Percentiles rank a stretch among this genome's conserved stretches.
phyloP scores from a whole-genome alignment of 1,140 invertebrate species.

The Pseudobourletiella spinata region DNA sequence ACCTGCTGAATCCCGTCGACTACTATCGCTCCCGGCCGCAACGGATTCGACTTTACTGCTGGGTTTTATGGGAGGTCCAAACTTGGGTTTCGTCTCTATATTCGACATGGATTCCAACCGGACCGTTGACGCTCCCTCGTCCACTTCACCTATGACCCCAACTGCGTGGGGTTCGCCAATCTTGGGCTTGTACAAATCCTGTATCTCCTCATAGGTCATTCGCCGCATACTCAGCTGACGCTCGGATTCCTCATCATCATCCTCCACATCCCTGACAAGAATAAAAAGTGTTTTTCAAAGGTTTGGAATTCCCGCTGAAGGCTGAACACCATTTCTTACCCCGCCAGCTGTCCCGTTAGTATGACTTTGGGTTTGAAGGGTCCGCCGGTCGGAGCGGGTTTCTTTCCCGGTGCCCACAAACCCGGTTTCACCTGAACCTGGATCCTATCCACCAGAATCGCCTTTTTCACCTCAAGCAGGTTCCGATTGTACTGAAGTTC shows the following conservation, averaged over 20 bases:
- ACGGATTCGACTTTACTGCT: neutral
- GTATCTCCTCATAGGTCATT: constrained; percentile 12
- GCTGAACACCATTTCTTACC: too few species aligned
- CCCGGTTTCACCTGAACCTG: constrained; percentile 5
- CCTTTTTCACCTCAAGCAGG: constrained; percentile 17
- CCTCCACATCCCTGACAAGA: neutral
- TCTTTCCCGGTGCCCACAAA: neutral
- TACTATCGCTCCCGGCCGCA: too few species aligned
- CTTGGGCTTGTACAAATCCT: neutral
- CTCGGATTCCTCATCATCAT: constrained; percentile 8
- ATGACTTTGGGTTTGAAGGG: constrained; percentile 11
- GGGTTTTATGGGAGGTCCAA: neutral
- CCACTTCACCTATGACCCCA: neutral
- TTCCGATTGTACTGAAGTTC: constrained; percentile 10
- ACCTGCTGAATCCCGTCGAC: too few species aligned
- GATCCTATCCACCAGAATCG: constrained; percentile 12
- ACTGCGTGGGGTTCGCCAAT: neutral
- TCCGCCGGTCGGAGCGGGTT: constrained; percentile 7
- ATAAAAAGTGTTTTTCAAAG: neutral
- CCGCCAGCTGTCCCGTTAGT: constrained; percentile 1
- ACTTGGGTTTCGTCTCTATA: neutral
- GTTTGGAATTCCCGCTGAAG: neutral
- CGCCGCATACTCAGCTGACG: neutral
- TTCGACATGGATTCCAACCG: neutral
- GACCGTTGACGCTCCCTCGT: neutral